These are phyloP conservation scores for Xylocampa areola DNA, from an alignment of 2,888 invertebrate genomes.

Conservation along the genomic window DNA sequence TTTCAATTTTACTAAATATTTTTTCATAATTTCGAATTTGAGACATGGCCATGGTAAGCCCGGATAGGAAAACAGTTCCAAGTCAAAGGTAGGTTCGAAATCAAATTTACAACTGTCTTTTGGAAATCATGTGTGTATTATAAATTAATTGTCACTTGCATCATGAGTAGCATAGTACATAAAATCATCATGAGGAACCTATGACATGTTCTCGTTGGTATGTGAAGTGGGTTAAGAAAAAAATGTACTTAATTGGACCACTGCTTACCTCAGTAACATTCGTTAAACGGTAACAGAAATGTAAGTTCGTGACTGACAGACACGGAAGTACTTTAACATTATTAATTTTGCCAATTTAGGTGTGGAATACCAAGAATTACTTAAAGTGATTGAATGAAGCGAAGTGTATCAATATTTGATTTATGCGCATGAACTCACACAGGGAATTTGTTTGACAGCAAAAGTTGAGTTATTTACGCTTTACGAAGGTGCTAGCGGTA, in stretches of 20 bases:
- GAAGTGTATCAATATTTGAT: constrained; percentile 21
- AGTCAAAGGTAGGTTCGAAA: too few species aligned
- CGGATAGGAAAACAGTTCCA: too few species aligned
- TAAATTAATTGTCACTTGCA: too few species aligned
- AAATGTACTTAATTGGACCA: constrained; percentile 30
- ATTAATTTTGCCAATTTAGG: constrained; percentile 8
- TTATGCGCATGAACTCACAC: constrained; percentile 68
- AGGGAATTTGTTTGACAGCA: constrained; percentile 71
- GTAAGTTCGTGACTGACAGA: constrained; percentile 24
- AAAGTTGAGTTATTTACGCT: constrained; percentile 74
- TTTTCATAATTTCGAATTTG: too few species aligned
- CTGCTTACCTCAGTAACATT: constrained; percentile 18
- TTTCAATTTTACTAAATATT: too few species aligned
- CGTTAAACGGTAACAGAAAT: constrained; percentile 26
- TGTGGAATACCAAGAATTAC: neutral
- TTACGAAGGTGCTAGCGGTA: constrained; percentile 67
- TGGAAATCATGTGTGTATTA: too few species aligned
- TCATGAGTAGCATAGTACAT: too few species aligned
- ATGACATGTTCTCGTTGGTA: too few species aligned
- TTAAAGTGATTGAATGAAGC: constrained; percentile 11
- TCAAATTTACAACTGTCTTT: too few species aligned
- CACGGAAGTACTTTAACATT: constrained; percentile 4
- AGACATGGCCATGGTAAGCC: too few species aligned
- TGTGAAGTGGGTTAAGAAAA: too few species aligned
- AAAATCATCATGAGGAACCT: too few species aligned